Conservation (phyloP, 2,113 vertebrate species). For the Telmatochromis brichardi region DNA sequence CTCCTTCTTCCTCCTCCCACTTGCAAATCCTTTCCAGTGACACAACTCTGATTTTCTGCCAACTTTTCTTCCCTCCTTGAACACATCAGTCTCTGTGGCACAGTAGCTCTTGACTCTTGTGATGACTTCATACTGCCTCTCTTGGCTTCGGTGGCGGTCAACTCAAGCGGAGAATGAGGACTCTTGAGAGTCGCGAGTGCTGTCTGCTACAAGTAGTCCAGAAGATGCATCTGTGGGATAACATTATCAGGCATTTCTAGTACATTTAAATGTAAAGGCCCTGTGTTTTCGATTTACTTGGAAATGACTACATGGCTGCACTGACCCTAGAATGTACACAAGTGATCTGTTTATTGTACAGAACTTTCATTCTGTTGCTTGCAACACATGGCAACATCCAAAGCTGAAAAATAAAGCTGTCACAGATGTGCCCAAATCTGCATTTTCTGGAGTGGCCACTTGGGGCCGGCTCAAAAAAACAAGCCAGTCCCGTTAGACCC, state of each 20-base stretch:
- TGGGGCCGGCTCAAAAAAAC: background rate
- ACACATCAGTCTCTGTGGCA: constrained; percentile 52
- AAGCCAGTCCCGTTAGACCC: background rate
- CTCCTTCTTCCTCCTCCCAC: constrained; percentile 39
- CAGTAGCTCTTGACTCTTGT: constrained; percentile 61
- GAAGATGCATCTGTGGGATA: constrained; percentile 1
- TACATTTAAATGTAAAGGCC: background rate
- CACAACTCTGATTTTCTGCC: constrained; percentile 59
- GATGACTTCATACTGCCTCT: constrained; percentile 63
- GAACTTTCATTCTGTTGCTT: background rate
- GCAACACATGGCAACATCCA: background rate
- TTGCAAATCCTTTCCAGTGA: constrained; percentile 62
- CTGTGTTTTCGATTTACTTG: background rate
- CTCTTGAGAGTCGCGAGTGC: constrained; percentile 36
- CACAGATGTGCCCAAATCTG: background rate
- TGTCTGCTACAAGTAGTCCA: constrained; percentile 11
- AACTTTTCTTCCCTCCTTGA: constrained; percentile 59
- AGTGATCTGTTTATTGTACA: background rate
- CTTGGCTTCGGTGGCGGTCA: constrained; percentile 53
- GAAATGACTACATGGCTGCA: background rate
- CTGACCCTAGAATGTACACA: background rate
- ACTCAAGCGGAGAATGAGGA: constrained; percentile 46
- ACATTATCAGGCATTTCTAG: background rate
- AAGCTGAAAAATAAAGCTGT: background rate
- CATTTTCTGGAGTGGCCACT: background rate